Percentiles rank a stretch among this genome's conserved stretches.
Evolutionary conservation across 1,140 invertebrate species (phyloP).

Genomic region (Chelonus insularis): DNA sequence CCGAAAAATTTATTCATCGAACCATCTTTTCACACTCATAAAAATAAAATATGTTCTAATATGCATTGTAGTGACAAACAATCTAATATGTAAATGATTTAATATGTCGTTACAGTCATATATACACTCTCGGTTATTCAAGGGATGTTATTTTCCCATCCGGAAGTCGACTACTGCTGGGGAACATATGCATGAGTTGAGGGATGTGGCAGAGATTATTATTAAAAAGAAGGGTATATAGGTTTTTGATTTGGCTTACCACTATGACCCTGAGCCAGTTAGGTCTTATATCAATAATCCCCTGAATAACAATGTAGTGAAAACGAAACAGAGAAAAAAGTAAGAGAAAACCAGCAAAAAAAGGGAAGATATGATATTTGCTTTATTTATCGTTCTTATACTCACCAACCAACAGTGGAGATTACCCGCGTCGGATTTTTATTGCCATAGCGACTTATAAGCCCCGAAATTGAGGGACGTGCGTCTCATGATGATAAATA

Average conservation of each 20-base stretch:
- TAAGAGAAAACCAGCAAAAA: conserved; percentile 7
- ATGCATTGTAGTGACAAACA: neutral
- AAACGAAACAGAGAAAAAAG: neutral
- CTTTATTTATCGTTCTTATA: conserved; percentile 23
- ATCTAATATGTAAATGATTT: conserved; percentile 43
- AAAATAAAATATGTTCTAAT: neutral
- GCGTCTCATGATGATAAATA: conserved; percentile 47
- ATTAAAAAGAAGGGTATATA: conserved; percentile 21
- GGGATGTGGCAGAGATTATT: conserved; percentile 1
- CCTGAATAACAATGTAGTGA: neutral
- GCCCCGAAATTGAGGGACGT: conserved; percentile 35
- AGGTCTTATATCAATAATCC: conserved; percentile 10
- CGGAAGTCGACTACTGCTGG: conserved; percentile 1
- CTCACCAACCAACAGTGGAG: conserved; percentile 24
- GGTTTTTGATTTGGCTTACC: conserved; percentile 35
- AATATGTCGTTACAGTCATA: conserved; percentile 37
- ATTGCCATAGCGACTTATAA: conserved; percentile 36
- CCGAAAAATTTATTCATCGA: too few species aligned
- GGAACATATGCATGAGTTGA: neutral
- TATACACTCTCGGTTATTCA: conserved; percentile 43
- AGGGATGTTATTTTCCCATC: conserved; percentile 35
- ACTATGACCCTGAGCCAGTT: conserved; percentile 23
- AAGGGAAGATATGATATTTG: conserved; percentile 15
- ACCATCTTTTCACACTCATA: too few species aligned
- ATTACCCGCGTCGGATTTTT: conserved; percentile 47